A percentile compares a stretch with the other conserved stretches of the same genome.
Conservation (phyloP, 2,888 invertebrate species). For the Apamea anceps region DNA sequence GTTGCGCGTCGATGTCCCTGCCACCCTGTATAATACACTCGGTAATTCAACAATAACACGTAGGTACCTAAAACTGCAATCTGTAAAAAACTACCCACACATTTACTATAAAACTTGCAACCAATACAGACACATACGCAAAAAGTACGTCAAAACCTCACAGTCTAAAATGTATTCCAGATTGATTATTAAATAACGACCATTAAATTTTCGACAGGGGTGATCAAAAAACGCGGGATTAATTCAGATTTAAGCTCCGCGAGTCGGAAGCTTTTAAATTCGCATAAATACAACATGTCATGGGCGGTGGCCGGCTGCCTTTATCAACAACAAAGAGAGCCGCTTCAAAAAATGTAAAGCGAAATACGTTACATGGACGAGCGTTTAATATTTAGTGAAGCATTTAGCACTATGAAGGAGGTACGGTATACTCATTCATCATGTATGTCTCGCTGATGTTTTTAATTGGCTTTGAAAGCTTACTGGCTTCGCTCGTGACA, state of each 20-base stretch:
- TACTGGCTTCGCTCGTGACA: not conserved
- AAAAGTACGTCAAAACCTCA: slow-evolving; percentile 39
- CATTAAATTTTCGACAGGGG: slow-evolving; percentile 77
- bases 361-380: slow-evolving; percentile 75
- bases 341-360: slow-evolving; percentile 80
- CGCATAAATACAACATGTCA: slow-evolving; percentile 88
- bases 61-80: not conserved
- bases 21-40: not conserved
- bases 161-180: slow-evolving; percentile 60
- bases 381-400: slow-evolving; percentile 80
- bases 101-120: slow-evolving; percentile 9
- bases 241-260: slow-evolving; percentile 85
- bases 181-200: slow-evolving; percentile 80
- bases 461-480: slow-evolving; percentile 19
- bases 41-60: not conserved
- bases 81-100: not conserved
- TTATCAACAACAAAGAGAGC: slow-evolving; percentile 86
- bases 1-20: too few relatives aligned
- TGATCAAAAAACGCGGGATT: slow-evolving; percentile 82
- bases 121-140: not conserved
- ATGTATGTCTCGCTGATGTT: slow-evolving; percentile 16
- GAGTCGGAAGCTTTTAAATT: slow-evolving; percentile 87
- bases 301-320: slow-evolving; percentile 81
- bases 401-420: slow-evolving; percentile 58
- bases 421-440: slow-evolving; percentile 8